Evolutionary conservation across 2,888 invertebrate species (phyloP).

Genomic region (Microdon myrmicae): DNA sequence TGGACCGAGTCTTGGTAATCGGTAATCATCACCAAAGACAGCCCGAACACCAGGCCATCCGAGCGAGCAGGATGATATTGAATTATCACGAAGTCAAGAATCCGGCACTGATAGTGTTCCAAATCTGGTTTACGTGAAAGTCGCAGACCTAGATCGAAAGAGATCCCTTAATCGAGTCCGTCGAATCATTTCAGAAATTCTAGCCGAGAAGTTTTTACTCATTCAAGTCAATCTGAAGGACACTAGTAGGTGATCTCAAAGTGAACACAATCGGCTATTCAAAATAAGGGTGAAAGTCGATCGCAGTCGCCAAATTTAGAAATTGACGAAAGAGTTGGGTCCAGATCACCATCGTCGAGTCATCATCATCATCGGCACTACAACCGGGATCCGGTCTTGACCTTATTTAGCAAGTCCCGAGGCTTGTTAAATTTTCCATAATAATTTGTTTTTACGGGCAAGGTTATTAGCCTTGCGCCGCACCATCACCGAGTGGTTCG

Average conservation of each 20-base stretch:
- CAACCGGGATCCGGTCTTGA: too few relatives aligned
- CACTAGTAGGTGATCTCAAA: conserved; percentile 13
- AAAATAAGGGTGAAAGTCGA: conserved; percentile 67
- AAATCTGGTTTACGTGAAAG: conserved; percentile 59
- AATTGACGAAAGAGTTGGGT: conserved; percentile 67
- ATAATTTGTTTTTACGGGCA: too few relatives aligned
- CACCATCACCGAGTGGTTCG: conserved; percentile 56
- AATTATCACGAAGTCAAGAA: conserved; percentile 57
- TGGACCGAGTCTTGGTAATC: conserved; percentile 59
- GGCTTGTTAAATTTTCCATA: too few relatives aligned
- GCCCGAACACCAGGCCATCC: conserved; percentile 56
- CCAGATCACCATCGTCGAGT: conserved; percentile 60
- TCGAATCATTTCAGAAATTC: conserved; percentile 42
- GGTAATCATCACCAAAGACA: conserved; percentile 60
- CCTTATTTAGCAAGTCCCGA: too few relatives aligned
- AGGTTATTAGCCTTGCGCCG: too few relatives aligned
- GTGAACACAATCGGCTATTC: conserved; percentile 50
- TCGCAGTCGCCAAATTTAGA: conserved; percentile 69
- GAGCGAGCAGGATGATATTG: conserved; percentile 53
- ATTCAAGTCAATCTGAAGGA: conserved; percentile 26
- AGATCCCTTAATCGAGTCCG: conserved; percentile 54
- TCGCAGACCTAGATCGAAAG: conserved; percentile 55
- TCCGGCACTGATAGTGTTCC: conserved; percentile 58
- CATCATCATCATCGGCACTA: too few relatives aligned
- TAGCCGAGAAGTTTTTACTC: conserved; percentile 28